Conservation (phyloP, 2,113 vertebrate genomes). For the Podarcis raffonei region DNA sequence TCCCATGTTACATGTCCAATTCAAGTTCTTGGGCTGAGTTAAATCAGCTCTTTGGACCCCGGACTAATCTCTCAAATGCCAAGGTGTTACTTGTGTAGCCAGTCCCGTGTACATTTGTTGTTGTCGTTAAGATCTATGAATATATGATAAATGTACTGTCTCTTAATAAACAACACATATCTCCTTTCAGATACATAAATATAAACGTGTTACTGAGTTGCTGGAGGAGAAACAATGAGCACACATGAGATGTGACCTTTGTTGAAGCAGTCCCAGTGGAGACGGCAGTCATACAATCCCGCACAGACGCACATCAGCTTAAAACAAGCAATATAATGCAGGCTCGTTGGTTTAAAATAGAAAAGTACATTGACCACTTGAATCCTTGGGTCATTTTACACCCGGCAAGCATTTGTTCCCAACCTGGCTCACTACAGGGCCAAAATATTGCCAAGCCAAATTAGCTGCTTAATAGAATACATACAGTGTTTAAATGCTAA, state of each 20-base stretch:
- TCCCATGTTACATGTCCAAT: not conserved
- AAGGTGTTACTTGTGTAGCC: not conserved
- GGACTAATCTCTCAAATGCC: not conserved
- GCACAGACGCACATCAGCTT: slow-evolving; percentile 2
- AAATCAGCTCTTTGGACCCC: not conserved
- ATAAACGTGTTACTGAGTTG: slow-evolving; percentile 23
- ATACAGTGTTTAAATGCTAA: not conserved
- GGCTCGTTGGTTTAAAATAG: slow-evolving; percentile 26
- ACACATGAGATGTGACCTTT: slow-evolving; percentile 39
- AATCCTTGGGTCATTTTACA: slow-evolving; percentile 18
- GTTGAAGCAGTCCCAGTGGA: slow-evolving; percentile 18
- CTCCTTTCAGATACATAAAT: slow-evolving; percentile 33
- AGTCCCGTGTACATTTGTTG: not conserved
- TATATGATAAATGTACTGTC: not conserved
- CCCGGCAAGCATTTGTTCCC: not conserved
- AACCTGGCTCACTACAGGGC: not conserved
- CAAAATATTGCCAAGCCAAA: not conserved
- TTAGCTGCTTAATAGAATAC: not conserved
- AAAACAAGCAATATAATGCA: slow-evolving; percentile 12
- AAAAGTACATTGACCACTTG: slow-evolving; percentile 10
- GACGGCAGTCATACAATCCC: slow-evolving; percentile 18
- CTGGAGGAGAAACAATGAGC: slow-evolving; percentile 24
- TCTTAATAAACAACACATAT: slow-evolving; percentile 14
- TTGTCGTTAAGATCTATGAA: slow-evolving; percentile 7
- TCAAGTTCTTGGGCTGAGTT: not conserved